These are phyloP conservation scores for Itoplectis maculator DNA, from an alignment of 2,888 invertebrate species.

Conservation along the genomic window DNA sequence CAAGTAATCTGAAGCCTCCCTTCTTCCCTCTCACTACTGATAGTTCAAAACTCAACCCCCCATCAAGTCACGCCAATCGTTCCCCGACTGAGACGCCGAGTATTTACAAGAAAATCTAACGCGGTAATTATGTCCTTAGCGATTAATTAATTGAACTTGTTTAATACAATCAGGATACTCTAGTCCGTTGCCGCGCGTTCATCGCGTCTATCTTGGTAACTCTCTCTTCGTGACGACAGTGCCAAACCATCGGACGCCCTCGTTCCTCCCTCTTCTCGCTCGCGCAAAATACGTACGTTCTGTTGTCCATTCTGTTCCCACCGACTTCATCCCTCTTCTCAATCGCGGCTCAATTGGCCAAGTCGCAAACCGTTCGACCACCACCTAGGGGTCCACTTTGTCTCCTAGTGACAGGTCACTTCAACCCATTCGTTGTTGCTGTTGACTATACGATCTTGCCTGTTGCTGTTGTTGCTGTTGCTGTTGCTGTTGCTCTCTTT, in stretches of 20 bases:
- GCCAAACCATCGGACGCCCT: slow-evolving; percentile 6
- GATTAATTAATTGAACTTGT: slow-evolving; percentile 72
- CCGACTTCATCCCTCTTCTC: not conserved
- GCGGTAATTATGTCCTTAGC: slow-evolving; percentile 43
- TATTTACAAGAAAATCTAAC: slow-evolving; percentile 19
- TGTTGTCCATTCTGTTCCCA: not conserved
- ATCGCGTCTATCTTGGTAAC: slow-evolving; percentile 47
- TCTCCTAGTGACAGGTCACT: no score
- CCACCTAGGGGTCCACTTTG: not conserved
- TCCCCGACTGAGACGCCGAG: slow-evolving; percentile 35
- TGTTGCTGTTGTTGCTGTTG: slow-evolving; percentile 75
- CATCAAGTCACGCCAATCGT: slow-evolving; percentile 10
- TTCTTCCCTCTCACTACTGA: not conserved
- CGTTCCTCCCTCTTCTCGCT: slow-evolving; percentile 3
- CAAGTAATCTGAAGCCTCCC: not conserved
- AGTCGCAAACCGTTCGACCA: not conserved
- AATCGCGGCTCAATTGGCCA: not conserved
- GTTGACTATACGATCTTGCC: slow-evolving; percentile 68
- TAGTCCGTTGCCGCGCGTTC: slow-evolving; percentile 65
- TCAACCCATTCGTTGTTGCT: slow-evolving; percentile 77
- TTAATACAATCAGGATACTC: slow-evolving; percentile 74
- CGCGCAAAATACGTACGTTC: not conserved
- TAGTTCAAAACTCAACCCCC: no score
- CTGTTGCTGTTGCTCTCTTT: slow-evolving; percentile 63
- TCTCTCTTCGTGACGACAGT: slow-evolving; percentile 46